Evolutionary conservation across 2,888 invertebrate genomes (phyloP).

Genomic region (Ormyrus pomaceus): DNA sequence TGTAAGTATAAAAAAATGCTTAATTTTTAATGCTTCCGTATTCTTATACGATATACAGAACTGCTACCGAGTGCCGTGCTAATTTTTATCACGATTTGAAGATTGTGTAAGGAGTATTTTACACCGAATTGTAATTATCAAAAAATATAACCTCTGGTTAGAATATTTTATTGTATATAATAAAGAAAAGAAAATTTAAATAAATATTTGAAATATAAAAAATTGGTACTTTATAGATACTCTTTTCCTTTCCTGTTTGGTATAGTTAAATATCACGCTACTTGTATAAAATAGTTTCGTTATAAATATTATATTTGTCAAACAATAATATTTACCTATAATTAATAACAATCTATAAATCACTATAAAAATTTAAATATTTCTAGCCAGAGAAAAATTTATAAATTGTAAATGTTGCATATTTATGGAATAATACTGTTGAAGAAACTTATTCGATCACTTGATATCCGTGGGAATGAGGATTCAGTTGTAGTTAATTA

Average conservation of each 20-base stretch:
- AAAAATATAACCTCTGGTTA: constrained; percentile 1
- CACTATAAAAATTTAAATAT: background rate
- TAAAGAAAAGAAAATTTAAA: background rate
- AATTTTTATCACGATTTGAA: background rate
- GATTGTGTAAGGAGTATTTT: background rate
- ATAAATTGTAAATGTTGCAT: constrained; percentile 8
- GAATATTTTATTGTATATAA: constrained; percentile 6
- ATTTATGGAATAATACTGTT: background rate
- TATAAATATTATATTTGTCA: background rate
- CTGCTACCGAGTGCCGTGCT: constrained; percentile 8
- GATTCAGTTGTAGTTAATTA: no score
- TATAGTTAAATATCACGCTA: no score
- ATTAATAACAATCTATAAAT: background rate
- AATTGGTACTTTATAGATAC: no score
- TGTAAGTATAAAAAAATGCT: constrained; percentile 3
- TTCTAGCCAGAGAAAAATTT: background rate
- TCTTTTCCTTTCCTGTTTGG: background rate
- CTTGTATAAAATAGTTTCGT: no score
- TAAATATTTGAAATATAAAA: no score
- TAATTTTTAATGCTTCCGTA: constrained; percentile 17
- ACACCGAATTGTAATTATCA: background rate
- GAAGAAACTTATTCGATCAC: no score
- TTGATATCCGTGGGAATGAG: constrained; percentile 7
- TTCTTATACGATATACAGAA: constrained; percentile 5
- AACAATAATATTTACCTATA: background rate